Percentiles rank a stretch among this genome's conserved stretches.
These are phyloP conservation scores for Dicranocentrus wangi DNA, from an alignment of 2,888 invertebrate genomes.

Conservation along the genomic window DNA sequence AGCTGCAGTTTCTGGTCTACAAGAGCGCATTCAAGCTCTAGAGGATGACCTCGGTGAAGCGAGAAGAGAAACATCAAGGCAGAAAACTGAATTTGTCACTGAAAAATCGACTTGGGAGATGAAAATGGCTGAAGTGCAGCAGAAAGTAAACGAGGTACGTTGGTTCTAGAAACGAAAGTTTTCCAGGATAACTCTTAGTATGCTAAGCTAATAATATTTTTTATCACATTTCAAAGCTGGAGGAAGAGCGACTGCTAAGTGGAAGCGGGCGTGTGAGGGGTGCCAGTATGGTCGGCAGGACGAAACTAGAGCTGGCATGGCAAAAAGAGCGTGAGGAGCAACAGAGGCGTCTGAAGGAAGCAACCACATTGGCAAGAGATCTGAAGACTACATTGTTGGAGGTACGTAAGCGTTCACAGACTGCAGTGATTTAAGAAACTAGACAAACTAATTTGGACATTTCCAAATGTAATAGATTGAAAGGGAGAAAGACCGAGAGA, in stretches of 20 bases:
- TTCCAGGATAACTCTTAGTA: too few species aligned
- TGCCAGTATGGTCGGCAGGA: conserved; percentile 83
- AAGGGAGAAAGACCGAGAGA: conserved; percentile 90
- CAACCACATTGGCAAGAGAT: conserved; percentile 90
- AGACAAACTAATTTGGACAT: neutral
- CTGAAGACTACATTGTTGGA: conserved; percentile 88
- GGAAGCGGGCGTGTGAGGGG: conserved; percentile 89
- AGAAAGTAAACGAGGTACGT: conserved; percentile 85
- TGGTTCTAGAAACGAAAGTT: too few species aligned
- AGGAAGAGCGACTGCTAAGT: conserved; percentile 87
- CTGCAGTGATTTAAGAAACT: too few species aligned
- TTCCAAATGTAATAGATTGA: conserved; percentile 80
- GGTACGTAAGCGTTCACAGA: too few species aligned
- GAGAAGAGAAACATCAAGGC: conserved; percentile 85
- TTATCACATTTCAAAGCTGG: too few species aligned
- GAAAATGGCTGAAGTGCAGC: conserved; percentile 89
- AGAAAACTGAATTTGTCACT: conserved; percentile 91
- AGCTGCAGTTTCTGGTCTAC: conserved; percentile 78
- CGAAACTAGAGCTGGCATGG: conserved; percentile 93
- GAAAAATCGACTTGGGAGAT: conserved; percentile 90
- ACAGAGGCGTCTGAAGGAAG: conserved; percentile 90
- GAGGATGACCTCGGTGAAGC: conserved; percentile 92
- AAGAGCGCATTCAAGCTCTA: conserved; percentile 88
- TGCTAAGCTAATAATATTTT: too few species aligned
- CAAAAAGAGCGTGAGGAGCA: conserved; percentile 95